Percentiles rank a stretch among this genome's conserved stretches.
phyloP scores from a whole-genome alignment of 1,140 invertebrate genomes.

The Nephila pilipes region DNA sequence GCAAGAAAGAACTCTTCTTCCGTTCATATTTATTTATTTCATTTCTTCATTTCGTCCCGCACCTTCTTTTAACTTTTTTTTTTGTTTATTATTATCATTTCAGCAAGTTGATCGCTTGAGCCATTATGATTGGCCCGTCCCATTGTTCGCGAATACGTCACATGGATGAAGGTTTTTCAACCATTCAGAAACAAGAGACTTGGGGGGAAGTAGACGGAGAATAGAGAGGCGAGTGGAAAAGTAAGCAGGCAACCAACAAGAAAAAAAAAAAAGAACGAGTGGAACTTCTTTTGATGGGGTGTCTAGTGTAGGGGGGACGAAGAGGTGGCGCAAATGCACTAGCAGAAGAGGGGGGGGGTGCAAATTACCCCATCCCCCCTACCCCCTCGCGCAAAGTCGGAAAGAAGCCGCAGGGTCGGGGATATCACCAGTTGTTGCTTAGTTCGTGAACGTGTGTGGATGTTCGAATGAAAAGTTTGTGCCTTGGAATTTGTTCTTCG shows the following conservation, averaged over 20 bases:
- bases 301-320: slow-evolving; percentile 36
- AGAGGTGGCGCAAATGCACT: slow-evolving; percentile 46
- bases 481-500: slow-evolving; percentile 59
- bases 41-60: slow-evolving; percentile 23
- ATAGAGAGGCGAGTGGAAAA: slow-evolving; percentile 14
- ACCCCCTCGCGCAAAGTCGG: slow-evolving; percentile 5
- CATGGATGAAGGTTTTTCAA: slow-evolving; percentile 56
- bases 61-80: background rate
- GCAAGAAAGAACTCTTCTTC: slow-evolving; percentile 39
- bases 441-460: slow-evolving; percentile 36
- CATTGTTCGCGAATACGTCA: slow-evolving; percentile 74
- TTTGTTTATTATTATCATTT: slow-evolving; percentile 72
- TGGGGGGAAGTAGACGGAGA: slow-evolving; percentile 18
- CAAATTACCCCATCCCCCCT: background rate
- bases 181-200: slow-evolving; percentile 74
- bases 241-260: background rate
- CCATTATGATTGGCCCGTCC: slow-evolving; percentile 70
- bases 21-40: slow-evolving; percentile 65
- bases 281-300: slow-evolving; percentile 74
- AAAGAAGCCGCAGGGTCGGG: slow-evolving; percentile 73
- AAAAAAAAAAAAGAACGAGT: background rate
- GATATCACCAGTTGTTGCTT: slow-evolving; percentile 72
- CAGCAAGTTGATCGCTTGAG: slow-evolving; percentile 69
- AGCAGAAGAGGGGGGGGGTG: slow-evolving; percentile 17
- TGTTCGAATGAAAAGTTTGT: slow-evolving; percentile 42